These are phyloP conservation scores for Hirundo rustica DNA, from an alignment of 2,797 vertebrate genomes.

Conservation along the genomic window DNA sequence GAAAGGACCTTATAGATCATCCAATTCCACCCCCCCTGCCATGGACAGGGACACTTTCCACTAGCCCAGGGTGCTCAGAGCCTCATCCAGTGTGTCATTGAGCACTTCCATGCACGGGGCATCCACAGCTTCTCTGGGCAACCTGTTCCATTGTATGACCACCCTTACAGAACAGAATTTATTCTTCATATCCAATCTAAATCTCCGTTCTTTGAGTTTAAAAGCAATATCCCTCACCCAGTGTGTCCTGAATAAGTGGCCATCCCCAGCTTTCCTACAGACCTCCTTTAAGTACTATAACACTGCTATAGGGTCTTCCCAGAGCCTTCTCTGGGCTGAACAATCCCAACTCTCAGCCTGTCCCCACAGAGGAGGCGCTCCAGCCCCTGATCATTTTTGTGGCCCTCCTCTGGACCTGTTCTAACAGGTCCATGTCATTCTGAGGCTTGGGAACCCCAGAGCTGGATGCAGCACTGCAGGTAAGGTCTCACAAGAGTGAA, in stretches of 20 bases:
- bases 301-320: fast-evolving
- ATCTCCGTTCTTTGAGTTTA: background rate
- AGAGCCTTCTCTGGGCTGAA: background rate
- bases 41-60: background rate
- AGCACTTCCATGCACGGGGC: no score
- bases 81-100: background rate
- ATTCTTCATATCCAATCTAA: background rate
- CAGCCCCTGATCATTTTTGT: background rate
- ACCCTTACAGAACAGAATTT: background rate
- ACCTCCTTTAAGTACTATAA: fast-evolving
- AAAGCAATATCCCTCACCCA: background rate
- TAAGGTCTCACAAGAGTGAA: background rate
- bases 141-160: background rate
- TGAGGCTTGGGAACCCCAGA: background rate
- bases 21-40: background rate
- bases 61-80: background rate
- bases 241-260: background rate
- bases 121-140: background rate
- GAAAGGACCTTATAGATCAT: background rate
- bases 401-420: background rate
- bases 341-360: background rate
- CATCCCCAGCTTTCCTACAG: background rate
- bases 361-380: background rate
- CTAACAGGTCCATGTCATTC: background rate
- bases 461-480: background rate